These are phyloP conservation scores for Microcebus murinus DNA, from an alignment of 2,113 vertebrate genomes.

Conservation along the genomic window DNA sequence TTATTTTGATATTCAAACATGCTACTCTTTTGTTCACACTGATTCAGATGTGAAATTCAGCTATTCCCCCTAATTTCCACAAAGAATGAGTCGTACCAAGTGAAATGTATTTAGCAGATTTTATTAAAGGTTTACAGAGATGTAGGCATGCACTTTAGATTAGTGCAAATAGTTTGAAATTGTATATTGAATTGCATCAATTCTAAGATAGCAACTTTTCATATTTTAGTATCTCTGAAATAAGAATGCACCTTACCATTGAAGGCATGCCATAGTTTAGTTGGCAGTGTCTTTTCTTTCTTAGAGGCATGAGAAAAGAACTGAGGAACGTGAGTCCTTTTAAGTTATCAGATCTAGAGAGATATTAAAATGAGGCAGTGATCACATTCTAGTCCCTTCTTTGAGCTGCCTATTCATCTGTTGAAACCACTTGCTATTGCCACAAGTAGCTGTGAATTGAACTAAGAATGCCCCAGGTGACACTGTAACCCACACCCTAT, in stretches of 20 bases:
- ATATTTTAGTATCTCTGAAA: not conserved
- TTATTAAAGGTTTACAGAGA: not conserved
- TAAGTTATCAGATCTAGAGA: not conserved
- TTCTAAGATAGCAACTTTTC: not conserved
- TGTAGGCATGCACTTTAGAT: not conserved
- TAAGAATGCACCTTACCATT: not conserved
- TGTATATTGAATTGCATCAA: not conserved
- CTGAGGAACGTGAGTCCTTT: too few relatives aligned
- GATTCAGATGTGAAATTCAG: constrained; percentile 4
- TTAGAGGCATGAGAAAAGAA: too few relatives aligned
- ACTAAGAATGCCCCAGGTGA: too few relatives aligned
- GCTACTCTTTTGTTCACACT: not conserved
- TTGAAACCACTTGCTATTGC: too few relatives aligned
- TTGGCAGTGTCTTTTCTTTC: not conserved
- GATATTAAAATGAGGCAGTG: not conserved
- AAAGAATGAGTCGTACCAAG: not conserved
- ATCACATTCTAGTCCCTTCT: too few relatives aligned
- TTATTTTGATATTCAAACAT: not conserved
- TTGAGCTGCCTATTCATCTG: too few relatives aligned
- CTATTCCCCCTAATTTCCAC: not conserved
- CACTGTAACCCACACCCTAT: too few relatives aligned
- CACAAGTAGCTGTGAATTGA: too few relatives aligned
- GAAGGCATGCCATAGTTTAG: not conserved
- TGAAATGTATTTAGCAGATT: not conserved
- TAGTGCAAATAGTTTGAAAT: not conserved